phyloP scores from a whole-genome alignment of 2,888 invertebrate genomes.

The Penaeus monodon region DNA sequence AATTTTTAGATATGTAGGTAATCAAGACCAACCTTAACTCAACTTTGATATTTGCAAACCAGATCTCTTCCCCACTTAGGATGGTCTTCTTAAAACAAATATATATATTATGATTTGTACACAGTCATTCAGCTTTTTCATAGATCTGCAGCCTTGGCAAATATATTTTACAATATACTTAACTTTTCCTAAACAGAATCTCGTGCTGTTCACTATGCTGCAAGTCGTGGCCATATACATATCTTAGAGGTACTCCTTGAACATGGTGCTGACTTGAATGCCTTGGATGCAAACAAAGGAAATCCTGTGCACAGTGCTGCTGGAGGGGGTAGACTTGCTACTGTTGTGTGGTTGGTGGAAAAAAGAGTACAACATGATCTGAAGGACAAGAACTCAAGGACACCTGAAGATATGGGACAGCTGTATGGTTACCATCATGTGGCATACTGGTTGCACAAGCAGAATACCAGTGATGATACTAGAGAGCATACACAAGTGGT shows the following conservation, averaged over 20 bases:
- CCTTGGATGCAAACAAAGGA: not conserved
- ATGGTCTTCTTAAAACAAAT: too few relatives aligned
- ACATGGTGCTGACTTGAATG: not conserved
- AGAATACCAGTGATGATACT: not conserved
- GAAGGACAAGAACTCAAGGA: not conserved
- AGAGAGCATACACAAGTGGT: constrained; percentile 8
- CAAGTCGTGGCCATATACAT: constrained; percentile 17
- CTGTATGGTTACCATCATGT: constrained; percentile 27
- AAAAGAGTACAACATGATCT: not conserved
- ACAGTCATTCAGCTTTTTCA: not conserved
- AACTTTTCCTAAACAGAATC: not conserved
- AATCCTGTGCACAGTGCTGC: not conserved
- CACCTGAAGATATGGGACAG: constrained; percentile 17
- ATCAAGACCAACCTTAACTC: too few relatives aligned
- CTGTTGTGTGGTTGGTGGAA: constrained; percentile 25
- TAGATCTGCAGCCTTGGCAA: not conserved
- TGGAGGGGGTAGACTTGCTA: constrained; percentile 9
- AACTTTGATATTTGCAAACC: too few relatives aligned
- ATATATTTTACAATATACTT: not conserved
- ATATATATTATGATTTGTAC: too few relatives aligned
- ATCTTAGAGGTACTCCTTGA: not conserved
- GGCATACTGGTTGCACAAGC: constrained; percentile 21
- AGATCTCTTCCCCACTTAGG: too few relatives aligned
- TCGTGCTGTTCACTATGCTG: constrained; percentile 21
- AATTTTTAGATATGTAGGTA: too few relatives aligned